These are phyloP conservation scores for Nudaria mundana DNA, from an alignment of 2,888 invertebrate genomes.

Conservation along the genomic window DNA sequence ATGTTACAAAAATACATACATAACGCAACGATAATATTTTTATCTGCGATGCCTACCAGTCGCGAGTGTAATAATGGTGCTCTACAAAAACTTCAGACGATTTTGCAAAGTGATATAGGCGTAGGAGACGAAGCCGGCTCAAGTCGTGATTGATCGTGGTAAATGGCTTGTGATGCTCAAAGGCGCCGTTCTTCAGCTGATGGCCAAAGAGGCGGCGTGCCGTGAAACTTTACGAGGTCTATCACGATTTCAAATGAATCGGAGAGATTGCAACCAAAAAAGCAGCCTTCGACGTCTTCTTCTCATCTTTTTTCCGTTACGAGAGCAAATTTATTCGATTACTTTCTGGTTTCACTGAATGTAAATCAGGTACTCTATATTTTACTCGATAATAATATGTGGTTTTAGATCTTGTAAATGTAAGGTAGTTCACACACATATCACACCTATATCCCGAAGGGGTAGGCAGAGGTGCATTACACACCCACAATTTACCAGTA, in stretches of 20 bases:
- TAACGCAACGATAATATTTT: no score
- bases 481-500: no score
- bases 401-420: slow-evolving; percentile 19
- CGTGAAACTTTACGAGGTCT: slow-evolving; percentile 57
- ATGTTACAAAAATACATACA: no score
- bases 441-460: no score
- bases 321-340: slow-evolving; percentile 33
- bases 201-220: slow-evolving; percentile 48
- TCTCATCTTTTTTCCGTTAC: slow-evolving; percentile 32
- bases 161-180: slow-evolving; percentile 59
- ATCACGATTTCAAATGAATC: slow-evolving; percentile 36
- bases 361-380: slow-evolving; percentile 31
- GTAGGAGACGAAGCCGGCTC: slow-evolving; percentile 44
- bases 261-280: slow-evolving; percentile 32
- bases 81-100: slow-evolving; percentile 56
- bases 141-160: slow-evolving; percentile 63
- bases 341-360: slow-evolving; percentile 29
- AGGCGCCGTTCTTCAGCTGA: slow-evolving; percentile 34
- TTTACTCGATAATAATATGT: slow-evolving; percentile 24
- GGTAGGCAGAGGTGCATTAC: no score
- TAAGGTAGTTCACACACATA: no score
- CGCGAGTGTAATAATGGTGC: slow-evolving; percentile 35
- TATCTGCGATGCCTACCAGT: no score
- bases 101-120: slow-evolving; percentile 61
- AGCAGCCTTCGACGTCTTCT: slow-evolving; percentile 34